Base-by-base conservation (phyloP, 2,888 invertebrate species). In the Apodemia duryi region DNA sequence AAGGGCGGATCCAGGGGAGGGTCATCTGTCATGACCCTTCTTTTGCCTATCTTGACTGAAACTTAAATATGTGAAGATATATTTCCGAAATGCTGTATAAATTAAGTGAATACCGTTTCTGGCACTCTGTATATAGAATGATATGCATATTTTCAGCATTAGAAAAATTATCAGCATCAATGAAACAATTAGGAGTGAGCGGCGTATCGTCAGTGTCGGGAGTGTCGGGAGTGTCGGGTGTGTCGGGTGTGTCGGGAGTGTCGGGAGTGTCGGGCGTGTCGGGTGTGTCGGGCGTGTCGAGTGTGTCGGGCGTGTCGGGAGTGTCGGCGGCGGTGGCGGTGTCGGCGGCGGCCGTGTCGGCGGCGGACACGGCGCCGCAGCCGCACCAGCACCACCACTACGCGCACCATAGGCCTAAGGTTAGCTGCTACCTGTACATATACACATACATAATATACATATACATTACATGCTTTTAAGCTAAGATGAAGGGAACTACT, bases 141-240 rank as follows among this genome's bases (percentile, higher is more conserved):
- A 38, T 6, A 6, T 38, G 38, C 38, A 38, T 38, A 46, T 0
- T 75, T 77, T 71, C 84, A 70, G 80, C 83, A 9, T 75, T 92
- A 65, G 86, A 92, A 68, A 91, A 86, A 74, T 76, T 92, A 70
- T 77, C 91, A 28, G 86, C 88, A 64, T 82, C 86, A 0, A 84
- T 93, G 81, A 93, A 93, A 73, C 88, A 93, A 84, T 74, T 91
- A 64, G 84, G 88, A 1, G 93, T 92, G 66, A 75, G 86, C 32
- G 6, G 38, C 1, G 38, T 38, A 6, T 38, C 38, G 38, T 3
- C 5, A 5, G 38, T 38, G 38, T 38, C 38, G 38, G 38, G 38
- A 5, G 38, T 38, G 4, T 38, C 38, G 38, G 86, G 70, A 69
- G 60, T 70, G 69, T 64, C 65, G 61, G 65, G 70, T 61, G 60